phyloP scores from a whole-genome alignment of 2,113 vertebrate species.

The Anas platyrhynchos region DNA sequence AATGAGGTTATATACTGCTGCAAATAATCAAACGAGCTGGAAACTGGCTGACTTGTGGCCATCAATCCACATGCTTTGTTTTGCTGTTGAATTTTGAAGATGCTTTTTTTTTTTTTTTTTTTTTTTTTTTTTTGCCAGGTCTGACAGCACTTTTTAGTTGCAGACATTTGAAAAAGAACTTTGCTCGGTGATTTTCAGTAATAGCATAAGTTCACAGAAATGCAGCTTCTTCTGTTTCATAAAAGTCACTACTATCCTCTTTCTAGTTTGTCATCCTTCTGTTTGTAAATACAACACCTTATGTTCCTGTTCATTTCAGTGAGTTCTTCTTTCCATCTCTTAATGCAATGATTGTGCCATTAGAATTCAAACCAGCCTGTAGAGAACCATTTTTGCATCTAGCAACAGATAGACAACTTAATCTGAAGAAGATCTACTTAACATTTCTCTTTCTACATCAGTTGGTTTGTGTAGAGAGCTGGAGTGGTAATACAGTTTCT shows the following conservation, averaged over 20 bases:
- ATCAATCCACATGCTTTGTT: not conserved
- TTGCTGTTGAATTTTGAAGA: not conserved
- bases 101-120: not conserved
- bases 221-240: not conserved
- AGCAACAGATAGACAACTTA: not conserved
- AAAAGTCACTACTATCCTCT: not conserved
- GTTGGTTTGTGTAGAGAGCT: not conserved
- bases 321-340: not conserved
- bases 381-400: too few relatives aligned
- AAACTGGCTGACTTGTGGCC: not conserved
- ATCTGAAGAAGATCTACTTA: not conserved
- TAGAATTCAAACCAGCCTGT: not conserved
- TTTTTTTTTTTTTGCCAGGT: not conserved
- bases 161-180: not conserved
- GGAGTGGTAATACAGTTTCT: not conserved
- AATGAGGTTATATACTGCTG: not conserved
- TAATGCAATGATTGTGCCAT: not conserved
- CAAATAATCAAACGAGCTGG: not conserved
- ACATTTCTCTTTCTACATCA: not conserved
- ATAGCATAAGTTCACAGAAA: not conserved
- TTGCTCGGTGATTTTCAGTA: not conserved
- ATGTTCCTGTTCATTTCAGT: not conserved
- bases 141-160: not conserved
- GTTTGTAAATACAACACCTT: not conserved
- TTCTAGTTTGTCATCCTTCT: not conserved